Evolutionary conservation across 2,113 vertebrate genomes (phyloP).

Genomic region (Solenodon paradoxus): DNA sequence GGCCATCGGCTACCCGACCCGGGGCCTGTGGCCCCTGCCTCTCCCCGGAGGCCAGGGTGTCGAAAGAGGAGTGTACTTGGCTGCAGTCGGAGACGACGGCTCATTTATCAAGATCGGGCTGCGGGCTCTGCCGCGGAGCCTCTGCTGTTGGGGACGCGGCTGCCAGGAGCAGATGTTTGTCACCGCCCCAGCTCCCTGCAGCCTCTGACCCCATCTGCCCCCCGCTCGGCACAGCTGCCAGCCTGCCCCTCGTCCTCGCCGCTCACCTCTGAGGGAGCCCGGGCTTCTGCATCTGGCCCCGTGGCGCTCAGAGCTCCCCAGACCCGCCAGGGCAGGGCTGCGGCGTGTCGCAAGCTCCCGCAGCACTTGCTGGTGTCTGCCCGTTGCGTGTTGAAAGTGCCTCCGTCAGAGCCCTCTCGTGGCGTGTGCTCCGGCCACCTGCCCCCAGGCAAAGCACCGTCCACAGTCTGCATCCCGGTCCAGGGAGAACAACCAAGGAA

Average conservation of each 20-base stretch:
- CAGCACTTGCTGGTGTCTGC: no score
- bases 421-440: no score
- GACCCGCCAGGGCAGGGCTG: no score
- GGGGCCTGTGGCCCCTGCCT: no score
- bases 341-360: no score
- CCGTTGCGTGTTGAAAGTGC: neutral
- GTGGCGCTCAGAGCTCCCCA: neutral
- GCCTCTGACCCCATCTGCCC: conserved; percentile 58
- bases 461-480: no score
- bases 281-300: neutral
- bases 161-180: conserved; percentile 60
- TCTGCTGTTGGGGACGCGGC: neutral
- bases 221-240: neutral
- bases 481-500: no score
- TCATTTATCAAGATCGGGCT: neutral
- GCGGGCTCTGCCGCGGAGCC: neutral
- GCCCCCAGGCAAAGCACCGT: no score
- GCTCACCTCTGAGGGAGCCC: neutral
- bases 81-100: neutral
- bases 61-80: neutral
- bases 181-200: neutral
- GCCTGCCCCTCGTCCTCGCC: neutral
- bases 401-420: no score
- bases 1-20: no score
- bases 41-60: no score